Conservation (phyloP, 2,797 vertebrate genomes). For the Gymnodraco acuticeps region DNA sequence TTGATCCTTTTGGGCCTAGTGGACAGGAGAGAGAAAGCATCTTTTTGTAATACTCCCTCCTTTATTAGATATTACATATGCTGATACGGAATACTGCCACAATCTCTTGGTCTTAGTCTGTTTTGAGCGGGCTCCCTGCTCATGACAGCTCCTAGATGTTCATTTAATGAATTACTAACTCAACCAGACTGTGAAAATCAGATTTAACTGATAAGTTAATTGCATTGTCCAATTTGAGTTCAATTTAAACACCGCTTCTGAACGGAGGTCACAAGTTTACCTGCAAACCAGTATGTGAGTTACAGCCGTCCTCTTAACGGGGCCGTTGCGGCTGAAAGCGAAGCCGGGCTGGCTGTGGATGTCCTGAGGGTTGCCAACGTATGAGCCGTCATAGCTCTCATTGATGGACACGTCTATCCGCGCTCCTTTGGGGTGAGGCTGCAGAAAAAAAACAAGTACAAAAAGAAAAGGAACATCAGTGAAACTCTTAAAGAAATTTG, state of each 20-base stretch:
- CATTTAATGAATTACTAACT: constrained; percentile 15
- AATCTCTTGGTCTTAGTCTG: not conserved
- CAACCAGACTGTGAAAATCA: not conserved
- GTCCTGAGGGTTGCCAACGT: constrained; percentile 98
- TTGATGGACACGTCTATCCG: constrained; percentile 99
- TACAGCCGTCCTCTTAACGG: constrained; percentile 96
- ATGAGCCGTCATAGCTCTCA: constrained; percentile 98
- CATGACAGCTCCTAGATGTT: not conserved
- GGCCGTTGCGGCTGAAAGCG: constrained; percentile 98
- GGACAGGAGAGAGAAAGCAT: not conserved
- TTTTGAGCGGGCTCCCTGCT: constrained; percentile 1
- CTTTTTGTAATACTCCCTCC: not conserved
- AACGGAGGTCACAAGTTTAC: constrained; percentile 68
- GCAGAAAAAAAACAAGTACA: constrained; percentile 29
- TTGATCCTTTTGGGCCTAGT: constrained; percentile 95
- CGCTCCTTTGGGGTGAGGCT: constrained; percentile 99
- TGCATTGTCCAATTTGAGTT: not conserved
- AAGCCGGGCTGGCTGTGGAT: constrained; percentile 99
- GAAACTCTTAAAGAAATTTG: not conserved
- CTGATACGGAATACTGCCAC: not conserved
- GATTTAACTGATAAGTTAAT: not conserved
- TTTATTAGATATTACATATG: not conserved
- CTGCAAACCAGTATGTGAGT: constrained; percentile 98
- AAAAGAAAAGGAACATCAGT: not conserved
- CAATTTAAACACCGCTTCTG: not conserved